Conservation (phyloP, 2,797 vertebrate species). For the Myotis findleyi region DNA sequence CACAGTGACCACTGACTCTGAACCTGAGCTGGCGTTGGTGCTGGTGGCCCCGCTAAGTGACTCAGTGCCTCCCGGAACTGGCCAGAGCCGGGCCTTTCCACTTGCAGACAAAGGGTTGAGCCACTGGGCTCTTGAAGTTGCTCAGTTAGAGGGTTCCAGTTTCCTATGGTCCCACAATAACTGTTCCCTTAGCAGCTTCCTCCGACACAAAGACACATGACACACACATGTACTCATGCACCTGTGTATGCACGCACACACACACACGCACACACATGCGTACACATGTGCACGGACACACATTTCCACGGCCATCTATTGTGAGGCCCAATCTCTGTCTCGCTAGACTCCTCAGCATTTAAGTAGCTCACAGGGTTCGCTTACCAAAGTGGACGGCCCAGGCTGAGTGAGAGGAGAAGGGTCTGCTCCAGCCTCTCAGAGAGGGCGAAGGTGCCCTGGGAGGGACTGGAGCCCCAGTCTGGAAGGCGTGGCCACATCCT, state of each 20-base stretch:
- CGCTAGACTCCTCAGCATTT: neutral
- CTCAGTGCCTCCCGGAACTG: neutral
- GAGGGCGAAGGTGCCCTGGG: accelerated
- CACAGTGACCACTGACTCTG: accelerated
- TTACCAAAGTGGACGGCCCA: accelerated
- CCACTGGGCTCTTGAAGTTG: neutral
- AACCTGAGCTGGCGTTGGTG: neutral
- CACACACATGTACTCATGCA: neutral
- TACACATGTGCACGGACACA: neutral
- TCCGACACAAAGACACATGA: neutral
- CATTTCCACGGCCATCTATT: accelerated
- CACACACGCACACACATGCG: neutral
- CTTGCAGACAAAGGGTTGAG: neutral
- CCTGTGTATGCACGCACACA: too few relatives aligned
- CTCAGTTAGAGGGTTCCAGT: too few relatives aligned
- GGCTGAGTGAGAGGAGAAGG: neutral
- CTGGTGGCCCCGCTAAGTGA: neutral
- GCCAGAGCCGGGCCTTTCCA: neutral
- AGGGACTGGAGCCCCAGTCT: accelerated
- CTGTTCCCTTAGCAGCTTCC: neutral
- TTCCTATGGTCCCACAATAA: neutral
- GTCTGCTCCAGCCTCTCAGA: neutral
- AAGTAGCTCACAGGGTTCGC: neutral
- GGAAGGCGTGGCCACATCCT: accelerated
- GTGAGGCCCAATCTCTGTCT: neutral